These are phyloP conservation scores for Fabriciana adippe DNA, from an alignment of 2,888 invertebrate species.

Conservation along the genomic window DNA sequence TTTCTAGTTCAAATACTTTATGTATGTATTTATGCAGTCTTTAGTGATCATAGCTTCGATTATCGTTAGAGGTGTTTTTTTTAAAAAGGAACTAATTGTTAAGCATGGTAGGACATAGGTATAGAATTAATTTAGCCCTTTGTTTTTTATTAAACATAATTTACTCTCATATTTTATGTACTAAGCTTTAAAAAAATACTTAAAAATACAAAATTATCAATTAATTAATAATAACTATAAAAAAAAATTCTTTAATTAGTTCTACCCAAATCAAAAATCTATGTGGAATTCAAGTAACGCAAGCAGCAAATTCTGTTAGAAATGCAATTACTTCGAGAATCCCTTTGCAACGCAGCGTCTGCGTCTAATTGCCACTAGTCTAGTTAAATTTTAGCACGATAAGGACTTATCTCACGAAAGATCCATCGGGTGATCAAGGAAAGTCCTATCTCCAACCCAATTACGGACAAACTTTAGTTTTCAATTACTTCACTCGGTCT, in stretches of 20 bases:
- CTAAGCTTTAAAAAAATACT: too few species aligned
- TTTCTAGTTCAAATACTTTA: too few species aligned
- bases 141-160: too few species aligned
- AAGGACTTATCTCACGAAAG: constrained; percentile 45
- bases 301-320: constrained; percentile 27
- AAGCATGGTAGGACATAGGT: too few species aligned
- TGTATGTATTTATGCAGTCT: too few species aligned
- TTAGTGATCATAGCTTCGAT: too few species aligned
- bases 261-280: not conserved
- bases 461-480: constrained; percentile 46
- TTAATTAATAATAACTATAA: not conserved
- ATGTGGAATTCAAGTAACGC: constrained; percentile 9
- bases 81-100: too few species aligned
- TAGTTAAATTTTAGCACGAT: constrained; percentile 44
- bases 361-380: constrained; percentile 44
- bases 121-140: too few species aligned
- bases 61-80: too few species aligned
- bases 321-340: constrained; percentile 39
- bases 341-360: constrained; percentile 40
- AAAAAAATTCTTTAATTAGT: not conserved
- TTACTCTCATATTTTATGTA: too few species aligned
- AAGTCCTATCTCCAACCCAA: constrained; percentile 44
- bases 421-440: constrained; percentile 48
- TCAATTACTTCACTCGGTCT: constrained; percentile 46
- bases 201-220: not conserved